Evolutionary conservation across 2,113 vertebrate genomes (phyloP), one percentile per base, ranked within the genome.

Genomic region (Cyprinodon tularosa): DNA sequence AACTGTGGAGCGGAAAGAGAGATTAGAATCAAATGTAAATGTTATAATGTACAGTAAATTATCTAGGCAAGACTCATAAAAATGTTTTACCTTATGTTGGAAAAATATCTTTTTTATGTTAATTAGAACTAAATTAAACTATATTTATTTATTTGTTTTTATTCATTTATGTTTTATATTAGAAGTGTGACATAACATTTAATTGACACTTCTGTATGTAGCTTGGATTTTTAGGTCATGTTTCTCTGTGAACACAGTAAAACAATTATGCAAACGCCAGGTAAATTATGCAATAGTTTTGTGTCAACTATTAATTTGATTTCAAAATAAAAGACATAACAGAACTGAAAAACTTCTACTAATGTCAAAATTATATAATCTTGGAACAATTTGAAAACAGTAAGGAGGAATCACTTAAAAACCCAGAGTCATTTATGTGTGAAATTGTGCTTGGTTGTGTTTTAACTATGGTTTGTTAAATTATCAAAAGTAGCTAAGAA

Each of bases 1-100:
- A 64, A 59, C 92, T 92, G 88, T 80, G 74, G 76, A 65, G 80
- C 2, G 38, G 78, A 36, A 80, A 44, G 5, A 76, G 13, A 71
- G 4, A 12, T 57, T 9, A 57, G 50, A 17, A 17, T 9, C 50
- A 10, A 57, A 57, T 7, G 17, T 20, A n/a, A 14, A 57, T 20
- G 50, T 57, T n/a, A 57, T 8, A 10, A 57, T 20, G 10, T 0
- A 7, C 20, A 20, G 7, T n/a, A 53, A 14, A 53, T 17, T 17
- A 20, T 14, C 14, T 20, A 6, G 48, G 17, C 17, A 2, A 53
- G 15, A 53, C 29, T 29, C 29, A 53, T 5, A 53, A 20, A 57
- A 15, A 57, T 7, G 20, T 57, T 57, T 20, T 45, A 45, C 12
- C 44, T 9, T 45, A 11, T 8, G 5, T 45, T 29, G 29, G 44